Conservation (phyloP, 2,888 invertebrate genomes). For the Dendrolimus houi region DNA sequence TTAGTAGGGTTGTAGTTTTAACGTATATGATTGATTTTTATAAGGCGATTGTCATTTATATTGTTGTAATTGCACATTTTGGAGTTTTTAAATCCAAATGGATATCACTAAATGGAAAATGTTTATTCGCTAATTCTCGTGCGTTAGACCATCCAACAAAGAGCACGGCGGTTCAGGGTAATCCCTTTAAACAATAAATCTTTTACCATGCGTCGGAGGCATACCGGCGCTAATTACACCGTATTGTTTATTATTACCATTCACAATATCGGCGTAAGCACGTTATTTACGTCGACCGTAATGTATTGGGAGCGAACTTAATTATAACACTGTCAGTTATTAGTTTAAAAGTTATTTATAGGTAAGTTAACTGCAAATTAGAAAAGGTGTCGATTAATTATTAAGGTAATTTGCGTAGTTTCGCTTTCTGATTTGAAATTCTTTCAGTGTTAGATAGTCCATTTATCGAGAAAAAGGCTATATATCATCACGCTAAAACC, state of each 20-base stretch:
- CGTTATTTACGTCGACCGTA: background rate
- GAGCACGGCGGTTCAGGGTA: slow-evolving; percentile 15
- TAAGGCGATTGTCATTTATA: too few species aligned
- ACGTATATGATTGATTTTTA: too few species aligned
- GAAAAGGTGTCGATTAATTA: too few species aligned
- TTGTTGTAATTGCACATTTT: too few species aligned
- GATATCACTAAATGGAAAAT: too few species aligned
- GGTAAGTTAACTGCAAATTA: background rate
- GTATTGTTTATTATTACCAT: slow-evolving; percentile 7
- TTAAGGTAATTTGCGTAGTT: too few species aligned
- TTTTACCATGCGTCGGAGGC: slow-evolving; percentile 13
- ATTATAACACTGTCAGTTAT: background rate
- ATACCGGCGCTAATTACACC: slow-evolving; percentile 6
- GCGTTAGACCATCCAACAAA: slow-evolving; percentile 16
- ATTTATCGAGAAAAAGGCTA: too few species aligned
- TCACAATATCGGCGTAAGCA: slow-evolving; percentile 2
- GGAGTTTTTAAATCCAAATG: too few species aligned
- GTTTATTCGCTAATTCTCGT: background rate
- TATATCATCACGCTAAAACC: too few species aligned
- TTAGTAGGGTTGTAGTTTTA: too few species aligned
- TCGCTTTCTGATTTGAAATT: too few species aligned
- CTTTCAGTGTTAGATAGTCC: too few species aligned
- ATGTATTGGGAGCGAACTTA: background rate
- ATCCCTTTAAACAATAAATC: slow-evolving; percentile 29
- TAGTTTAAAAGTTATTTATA: background rate